Conservation (phyloP, 92 coral and sea anemone genomes). For the Chrysogorgia sp. region DNA sequence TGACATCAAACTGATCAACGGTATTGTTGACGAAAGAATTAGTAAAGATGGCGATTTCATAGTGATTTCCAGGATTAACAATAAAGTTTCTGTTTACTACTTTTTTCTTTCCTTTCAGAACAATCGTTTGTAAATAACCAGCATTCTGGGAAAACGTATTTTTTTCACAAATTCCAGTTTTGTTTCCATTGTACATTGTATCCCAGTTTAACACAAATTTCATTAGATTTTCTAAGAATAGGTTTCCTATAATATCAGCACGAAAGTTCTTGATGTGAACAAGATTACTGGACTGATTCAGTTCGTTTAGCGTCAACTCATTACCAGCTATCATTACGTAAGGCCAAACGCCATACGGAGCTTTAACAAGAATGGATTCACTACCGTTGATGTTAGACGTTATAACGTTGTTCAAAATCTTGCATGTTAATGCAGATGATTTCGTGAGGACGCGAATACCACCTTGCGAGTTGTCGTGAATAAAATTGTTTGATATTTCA, state of each 20-base stretch:
- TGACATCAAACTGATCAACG: slow-evolving; percentile 30
- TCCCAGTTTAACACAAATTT: not conserved
- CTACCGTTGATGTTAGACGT: slow-evolving; percentile 12
- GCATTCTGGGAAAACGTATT: slow-evolving; percentile 16
- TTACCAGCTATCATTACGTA: slow-evolving; percentile 19
- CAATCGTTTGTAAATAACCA: slow-evolving; percentile 13
- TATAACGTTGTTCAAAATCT: slow-evolving; percentile 19
- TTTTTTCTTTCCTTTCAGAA: slow-evolving; percentile 5
- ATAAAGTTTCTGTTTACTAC: slow-evolving; percentile 36
- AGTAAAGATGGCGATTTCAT: slow-evolving; percentile 32
- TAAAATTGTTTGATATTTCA: slow-evolving; percentile 12
- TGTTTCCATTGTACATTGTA: not conserved
- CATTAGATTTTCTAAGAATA: slow-evolving; percentile 11
- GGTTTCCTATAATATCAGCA: not conserved
- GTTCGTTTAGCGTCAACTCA: slow-evolving; percentile 3
- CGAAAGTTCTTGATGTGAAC: not conserved
- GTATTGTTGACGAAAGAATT: not conserved
- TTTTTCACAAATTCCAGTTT: not conserved
- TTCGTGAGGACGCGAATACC: slow-evolving; percentile 6
- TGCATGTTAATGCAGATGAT: not conserved
- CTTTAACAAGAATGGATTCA: not conserved
- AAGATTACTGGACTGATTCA: not conserved
- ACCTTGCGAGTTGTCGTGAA: slow-evolving; percentile 7
- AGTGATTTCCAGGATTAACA: slow-evolving; percentile 53
- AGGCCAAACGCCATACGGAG: not conserved